These are phyloP conservation scores for Trichogramma evanescens DNA, from an alignment of 2,888 invertebrate species.

Conservation along the genomic window DNA sequence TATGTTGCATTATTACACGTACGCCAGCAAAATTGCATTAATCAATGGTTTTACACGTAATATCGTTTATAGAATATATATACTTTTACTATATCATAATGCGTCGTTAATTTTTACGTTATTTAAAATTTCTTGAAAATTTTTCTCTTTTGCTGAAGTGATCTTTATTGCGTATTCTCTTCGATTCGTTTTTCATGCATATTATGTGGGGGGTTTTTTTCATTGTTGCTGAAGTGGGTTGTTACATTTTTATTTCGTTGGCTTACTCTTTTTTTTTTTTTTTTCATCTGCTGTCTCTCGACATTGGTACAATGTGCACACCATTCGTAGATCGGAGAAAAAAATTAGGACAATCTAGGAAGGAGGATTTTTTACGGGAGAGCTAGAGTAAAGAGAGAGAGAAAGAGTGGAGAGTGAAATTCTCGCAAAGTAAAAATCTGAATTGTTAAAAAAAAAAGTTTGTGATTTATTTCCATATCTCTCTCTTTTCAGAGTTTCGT, in stretches of 20 bases:
- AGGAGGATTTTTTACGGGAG: constrained; percentile 3
- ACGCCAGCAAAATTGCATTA: constrained; percentile 12
- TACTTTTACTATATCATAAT: not conserved
- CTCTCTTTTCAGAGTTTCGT: too few species aligned
- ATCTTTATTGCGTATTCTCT: not conserved
- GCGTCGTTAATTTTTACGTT: constrained; percentile 5
- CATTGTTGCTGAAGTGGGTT: not conserved
- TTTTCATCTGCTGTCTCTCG: constrained; percentile 1
- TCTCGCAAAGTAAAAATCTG: constrained; percentile 12
- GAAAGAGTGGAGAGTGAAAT: constrained; percentile 3
- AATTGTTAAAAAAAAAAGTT: constrained; percentile 9
- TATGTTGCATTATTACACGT: constrained; percentile 1
- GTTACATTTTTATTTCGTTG: too few species aligned
- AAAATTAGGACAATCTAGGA: constrained; percentile 15
- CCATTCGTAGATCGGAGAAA: constrained; percentile 6
- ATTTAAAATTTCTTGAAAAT: not conserved
- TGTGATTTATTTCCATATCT: not conserved
- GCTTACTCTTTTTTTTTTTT: not conserved
- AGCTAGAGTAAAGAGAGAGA: constrained; percentile 7
- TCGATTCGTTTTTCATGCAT: constrained; percentile 1
- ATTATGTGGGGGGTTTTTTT: constrained; percentile 1
- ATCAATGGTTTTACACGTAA: constrained; percentile 10
- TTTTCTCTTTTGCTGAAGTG: not conserved
- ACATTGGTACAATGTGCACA: not conserved
- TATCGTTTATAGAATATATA: too few species aligned